Percentiles rank a stretch among this genome's conserved stretches.
Conservation (phyloP, 2,113 vertebrate species). For the Pagrus major region DNA sequence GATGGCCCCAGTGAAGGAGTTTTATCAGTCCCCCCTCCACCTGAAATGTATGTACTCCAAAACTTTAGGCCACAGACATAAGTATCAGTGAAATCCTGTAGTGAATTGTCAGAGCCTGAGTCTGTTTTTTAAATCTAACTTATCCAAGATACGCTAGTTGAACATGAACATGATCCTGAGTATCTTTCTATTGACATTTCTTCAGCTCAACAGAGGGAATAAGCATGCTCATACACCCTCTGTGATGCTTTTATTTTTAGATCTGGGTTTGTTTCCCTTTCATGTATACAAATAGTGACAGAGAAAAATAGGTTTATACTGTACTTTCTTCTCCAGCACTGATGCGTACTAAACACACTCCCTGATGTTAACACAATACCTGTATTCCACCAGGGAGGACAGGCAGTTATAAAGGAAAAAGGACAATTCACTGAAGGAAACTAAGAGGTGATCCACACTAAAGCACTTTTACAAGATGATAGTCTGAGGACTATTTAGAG, state of each 20-base stretch:
- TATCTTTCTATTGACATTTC: neutral
- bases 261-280: neutral
- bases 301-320: neutral
- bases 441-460: neutral
- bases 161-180: neutral
- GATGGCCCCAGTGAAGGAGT: neutral
- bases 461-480: neutral
- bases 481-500: neutral
- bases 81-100: slow-evolving; percentile 5
- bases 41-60: neutral
- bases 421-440: neutral
- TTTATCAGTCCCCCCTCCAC: neutral
- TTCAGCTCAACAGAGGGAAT: neutral
- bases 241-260: slow-evolving; percentile 7
- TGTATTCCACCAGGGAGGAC: neutral
- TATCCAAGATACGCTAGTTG: neutral
- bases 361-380: neutral
- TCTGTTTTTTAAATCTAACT: slow-evolving; percentile 1
- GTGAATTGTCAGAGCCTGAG: neutral
- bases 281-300: neutral
- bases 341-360: neutral
- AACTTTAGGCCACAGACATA: neutral
- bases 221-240: neutral
- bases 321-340: neutral
- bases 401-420: neutral